Percentiles rank a stretch among this genome's conserved stretches.
phyloP scores from a whole-genome alignment of 2,888 invertebrate genomes.

The Panzeria rudis region DNA sequence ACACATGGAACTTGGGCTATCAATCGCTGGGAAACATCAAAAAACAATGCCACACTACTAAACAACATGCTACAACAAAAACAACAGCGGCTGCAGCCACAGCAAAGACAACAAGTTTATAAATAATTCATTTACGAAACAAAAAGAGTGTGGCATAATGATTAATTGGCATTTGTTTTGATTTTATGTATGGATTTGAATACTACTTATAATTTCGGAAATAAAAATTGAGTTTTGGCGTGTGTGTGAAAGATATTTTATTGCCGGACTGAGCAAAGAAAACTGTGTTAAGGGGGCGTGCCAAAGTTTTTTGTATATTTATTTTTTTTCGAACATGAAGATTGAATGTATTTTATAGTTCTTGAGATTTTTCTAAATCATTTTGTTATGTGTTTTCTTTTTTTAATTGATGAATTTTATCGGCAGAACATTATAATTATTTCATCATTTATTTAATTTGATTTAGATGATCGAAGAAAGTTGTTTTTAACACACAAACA shows the following conservation, averaged over 20 bases:
- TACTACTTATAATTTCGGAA: conserved; percentile 69
- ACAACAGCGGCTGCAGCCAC: conserved; percentile 4
- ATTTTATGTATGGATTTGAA: conserved; percentile 69
- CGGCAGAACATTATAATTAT: conserved; percentile 39
- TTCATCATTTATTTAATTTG: conserved; percentile 18
- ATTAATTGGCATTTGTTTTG: conserved; percentile 75
- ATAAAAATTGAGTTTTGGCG: conserved; percentile 58
- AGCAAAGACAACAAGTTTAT: conserved; percentile 32
- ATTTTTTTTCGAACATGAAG: conserved; percentile 2
- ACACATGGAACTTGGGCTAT: conserved; percentile 47
- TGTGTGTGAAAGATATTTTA: conserved; percentile 29
- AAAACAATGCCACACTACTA: conserved; percentile 41
- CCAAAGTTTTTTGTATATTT: conserved; percentile 11
- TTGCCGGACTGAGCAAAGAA: conserved; percentile 25
- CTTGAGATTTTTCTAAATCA: background rate
- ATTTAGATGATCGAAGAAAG: conserved; percentile 23
- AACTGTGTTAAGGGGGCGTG: conserved; percentile 29
- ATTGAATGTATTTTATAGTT: conserved; percentile 18
- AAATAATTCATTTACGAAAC: conserved; percentile 51
- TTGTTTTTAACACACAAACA: conserved; percentile 2
- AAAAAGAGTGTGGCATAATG: conserved; percentile 67
- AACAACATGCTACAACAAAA: conserved; percentile 34
- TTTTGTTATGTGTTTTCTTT: background rate
- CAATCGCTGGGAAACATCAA: conserved; percentile 25
- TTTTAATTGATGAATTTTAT: conserved; percentile 31